Base-by-base conservation (phyloP, 2,797 vertebrate species). In the Cuniculus paca region DNA sequence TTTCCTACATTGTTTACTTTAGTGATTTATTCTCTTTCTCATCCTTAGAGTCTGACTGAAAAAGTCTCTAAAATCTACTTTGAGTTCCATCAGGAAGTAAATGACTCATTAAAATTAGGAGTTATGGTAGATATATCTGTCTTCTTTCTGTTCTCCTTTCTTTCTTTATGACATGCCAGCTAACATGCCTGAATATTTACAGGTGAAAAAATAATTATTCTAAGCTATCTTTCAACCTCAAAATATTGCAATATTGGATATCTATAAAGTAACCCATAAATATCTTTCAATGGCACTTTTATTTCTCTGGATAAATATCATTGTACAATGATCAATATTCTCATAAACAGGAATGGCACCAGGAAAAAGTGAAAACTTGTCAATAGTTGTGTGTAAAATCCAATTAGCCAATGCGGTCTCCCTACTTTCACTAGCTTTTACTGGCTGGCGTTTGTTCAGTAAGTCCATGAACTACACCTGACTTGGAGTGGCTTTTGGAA, bases 401-500 rank as follows among this genome's bases (percentile, higher is more conserved):
- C 83, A 97, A 97, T 97, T 97, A 98, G 36, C 54, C 31, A 84
- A 97, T 72, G 22, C 79, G 97, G 95, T 68, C 65, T 91, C 12
- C 84, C 92, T 92, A 85, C 93, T 97, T 97, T 81, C 96, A 96
- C 48, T 83, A 98, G 90, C 61, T 96, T 97, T 98, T 65, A 80
- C 94, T 96, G 94, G 91, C 88, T 97, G 96, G 87, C 96, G 75
- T 90, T 95, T 95, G 86, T 97, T 97, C 92, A 97, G 82, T 95
- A 93, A 94, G 93, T 82, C 50, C 79, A 96, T 95, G 95, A 97
- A 96, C 93, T 97, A 95, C 50, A 65, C 86, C 96, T 95, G 97
- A 93, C 98, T 87, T 97, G 93, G 63, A 97, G 85, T 96, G 1
- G 11, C 48, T 87, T 89, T 98, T 98, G 96, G 93, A 98, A 98